Evolutionary conservation across 2,797 vertebrate genomes (phyloP), one percentile per base, ranked within the genome.

Genomic region (Antrozous pallidus): DNA sequence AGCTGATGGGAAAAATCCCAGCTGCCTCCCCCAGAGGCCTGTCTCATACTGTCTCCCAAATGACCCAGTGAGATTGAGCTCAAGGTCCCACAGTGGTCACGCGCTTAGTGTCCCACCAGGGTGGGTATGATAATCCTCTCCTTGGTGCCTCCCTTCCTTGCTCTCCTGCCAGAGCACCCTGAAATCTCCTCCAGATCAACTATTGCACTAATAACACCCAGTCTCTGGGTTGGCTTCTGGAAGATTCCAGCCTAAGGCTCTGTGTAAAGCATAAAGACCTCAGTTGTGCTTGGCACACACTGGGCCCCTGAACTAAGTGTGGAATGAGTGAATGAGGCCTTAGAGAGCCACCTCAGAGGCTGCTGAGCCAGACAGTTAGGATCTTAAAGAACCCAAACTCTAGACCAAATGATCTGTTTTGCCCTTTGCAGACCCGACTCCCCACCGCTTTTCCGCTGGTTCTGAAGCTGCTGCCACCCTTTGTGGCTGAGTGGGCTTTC

Each of bases 221-320:
- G 40, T n/a, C 38, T 63, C 38, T n/a, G 38, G 78, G 38, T 45
- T 63, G 38, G 56, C 56, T 81, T 63, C 54, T 24, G 56, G 78
- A 63, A 81, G 78, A 63, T 61, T 81, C 56, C 18, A 45, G 78
- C 11, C 56, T 63, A 42, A 45, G 56, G 28, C 78, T 61, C 78
- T 81, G 0, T 45, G 40, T 45, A 81, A 81, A 63, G 11, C 38
- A 63, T 63, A 22, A 33, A 81, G 56, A 45, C 56, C 78, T n/a
- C 28, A n/a, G 38, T 38, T 24, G 56, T 45, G 56, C n/a, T 26
- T 18, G 75, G 75, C 75, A 79, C 24, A 17, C 49, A 28, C 17
- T 2, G 6, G 0, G n/a, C 24, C 45, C 38, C 31, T 12, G 51
- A 71, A 22, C 13, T 5, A 0, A 0, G 16, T 17, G 31, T 0